These are phyloP conservation scores for Arnoldichthys spilopterus DNA, from an alignment of 2,797 vertebrate genomes.

Conservation along the genomic window DNA sequence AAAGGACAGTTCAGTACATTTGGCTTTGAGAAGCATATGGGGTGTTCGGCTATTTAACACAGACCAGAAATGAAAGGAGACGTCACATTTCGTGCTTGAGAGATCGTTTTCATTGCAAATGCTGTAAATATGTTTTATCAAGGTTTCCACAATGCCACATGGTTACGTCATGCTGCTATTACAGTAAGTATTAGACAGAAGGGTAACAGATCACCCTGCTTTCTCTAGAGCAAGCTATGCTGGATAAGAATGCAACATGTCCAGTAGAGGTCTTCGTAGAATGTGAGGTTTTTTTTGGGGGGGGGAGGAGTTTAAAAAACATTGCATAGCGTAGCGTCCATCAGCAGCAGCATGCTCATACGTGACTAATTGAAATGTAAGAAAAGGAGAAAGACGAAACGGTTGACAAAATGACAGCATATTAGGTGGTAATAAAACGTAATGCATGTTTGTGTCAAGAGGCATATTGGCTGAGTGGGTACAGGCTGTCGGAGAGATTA, in stretches of 20 bases:
- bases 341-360: background rate
- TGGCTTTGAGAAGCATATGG: background rate
- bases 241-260: slow-evolving; percentile 36
- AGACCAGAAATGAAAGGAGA: background rate
- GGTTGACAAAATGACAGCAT: slow-evolving; percentile 22
- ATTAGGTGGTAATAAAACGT: slow-evolving; percentile 34
- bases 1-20: background rate
- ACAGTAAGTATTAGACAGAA: background rate
- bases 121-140: too few relatives aligned
- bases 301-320: background rate
- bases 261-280: background rate
- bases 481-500: slow-evolving; percentile 44
- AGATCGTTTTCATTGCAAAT: slow-evolving; percentile 67
- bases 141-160: slow-evolving; percentile 61
- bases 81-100: too few relatives aligned
- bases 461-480: slow-evolving; percentile 36
- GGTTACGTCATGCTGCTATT: slow-evolving; percentile 3
- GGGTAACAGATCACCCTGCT: background rate
- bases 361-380: slow-evolving; percentile 41
- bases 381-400: slow-evolving; percentile 23
- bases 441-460: slow-evolving; percentile 33
- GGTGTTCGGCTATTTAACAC: background rate
- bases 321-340: slow-evolving; percentile 8
- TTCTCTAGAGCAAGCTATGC: slow-evolving; percentile 4
- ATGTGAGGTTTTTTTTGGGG: slow-evolving; percentile 6